phyloP scores from a whole-genome alignment of 30 jellyfish, hydroid and myxozoan species.

The Hydractinia echinata region DNA sequence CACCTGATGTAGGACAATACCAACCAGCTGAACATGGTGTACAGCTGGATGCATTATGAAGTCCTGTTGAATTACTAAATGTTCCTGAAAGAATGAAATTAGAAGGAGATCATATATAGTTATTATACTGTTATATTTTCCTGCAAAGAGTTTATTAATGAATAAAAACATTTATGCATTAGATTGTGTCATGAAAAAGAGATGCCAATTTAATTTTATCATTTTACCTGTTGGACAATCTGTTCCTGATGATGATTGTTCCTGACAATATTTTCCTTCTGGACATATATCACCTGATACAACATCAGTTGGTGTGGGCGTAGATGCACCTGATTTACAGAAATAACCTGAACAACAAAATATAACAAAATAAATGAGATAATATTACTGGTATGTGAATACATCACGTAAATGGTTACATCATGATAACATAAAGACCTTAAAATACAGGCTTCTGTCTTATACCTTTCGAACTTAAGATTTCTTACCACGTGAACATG shows the following conservation, averaged over 20 bases:
- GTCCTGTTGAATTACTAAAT: slow-evolving; percentile 74
- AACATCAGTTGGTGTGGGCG: slow-evolving; percentile 76
- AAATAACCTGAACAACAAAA: slow-evolving; percentile 47
- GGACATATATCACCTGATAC: slow-evolving; percentile 82
- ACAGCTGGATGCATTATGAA: slow-evolving; percentile 76
- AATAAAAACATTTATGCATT: too few species aligned
- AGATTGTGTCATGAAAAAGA: too few species aligned
- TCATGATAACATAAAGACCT: too few species aligned
- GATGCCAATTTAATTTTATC: too few species aligned
- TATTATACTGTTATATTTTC: not conserved
- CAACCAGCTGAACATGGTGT: slow-evolving; percentile 86
- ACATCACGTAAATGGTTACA: too few species aligned
- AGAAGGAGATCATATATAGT: not conserved
- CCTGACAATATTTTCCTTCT: slow-evolving; percentile 77
- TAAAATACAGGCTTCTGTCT: too few species aligned
- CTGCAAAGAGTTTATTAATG: not conserved
- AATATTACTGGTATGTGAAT: too few species aligned
- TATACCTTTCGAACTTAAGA: not conserved
- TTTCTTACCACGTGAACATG: slow-evolving; percentile 60
- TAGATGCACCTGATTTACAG: slow-evolving; percentile 57
- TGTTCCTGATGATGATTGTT: slow-evolving; percentile 58
- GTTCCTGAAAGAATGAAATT: slow-evolving; percentile 52
- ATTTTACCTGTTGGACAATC: slow-evolving; percentile 93
- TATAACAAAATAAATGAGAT: too few species aligned
- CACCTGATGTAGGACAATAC: slow-evolving; percentile 85